Conservation (phyloP, 2,888 invertebrate species). For the Scaptomyza flava region DNA sequence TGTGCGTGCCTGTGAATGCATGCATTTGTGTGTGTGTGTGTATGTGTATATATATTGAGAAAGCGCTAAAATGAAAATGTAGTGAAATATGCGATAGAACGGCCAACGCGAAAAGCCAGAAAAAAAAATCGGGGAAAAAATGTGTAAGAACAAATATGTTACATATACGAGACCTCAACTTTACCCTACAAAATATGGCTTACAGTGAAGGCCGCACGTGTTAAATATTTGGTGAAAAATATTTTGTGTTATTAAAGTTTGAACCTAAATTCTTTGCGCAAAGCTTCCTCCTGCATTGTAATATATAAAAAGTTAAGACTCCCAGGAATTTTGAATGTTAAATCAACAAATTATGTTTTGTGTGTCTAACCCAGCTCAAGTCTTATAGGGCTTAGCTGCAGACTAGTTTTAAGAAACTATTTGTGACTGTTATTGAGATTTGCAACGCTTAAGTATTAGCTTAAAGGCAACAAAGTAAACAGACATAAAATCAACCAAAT, state of each 20-base stretch:
- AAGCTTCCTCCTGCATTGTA: not conserved
- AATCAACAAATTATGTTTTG: too few species aligned
- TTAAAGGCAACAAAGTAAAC: not conserved
- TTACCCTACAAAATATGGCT: constrained; percentile 12
- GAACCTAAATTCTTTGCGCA: not conserved
- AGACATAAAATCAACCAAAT: not conserved
- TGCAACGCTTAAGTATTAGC: too few species aligned
- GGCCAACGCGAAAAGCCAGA: constrained; percentile 15
- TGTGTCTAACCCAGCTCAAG: too few species aligned
- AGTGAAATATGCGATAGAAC: constrained; percentile 67
- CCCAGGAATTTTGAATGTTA: too few species aligned
- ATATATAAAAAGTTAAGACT: too few species aligned
- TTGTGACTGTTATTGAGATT: too few species aligned
- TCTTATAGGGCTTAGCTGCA: too few species aligned
- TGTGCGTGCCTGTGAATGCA: constrained; percentile 30
- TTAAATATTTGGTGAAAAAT: not conserved
- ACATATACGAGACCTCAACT: constrained; percentile 22
- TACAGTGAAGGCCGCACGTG: not conserved
- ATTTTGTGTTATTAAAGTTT: not conserved
- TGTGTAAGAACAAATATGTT: constrained; percentile 11
- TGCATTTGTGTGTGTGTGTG: constrained; percentile 15
- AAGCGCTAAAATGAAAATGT: constrained; percentile 73
- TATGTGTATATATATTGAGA: constrained; percentile 41
- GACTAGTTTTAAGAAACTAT: too few species aligned
- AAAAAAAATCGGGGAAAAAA: not conserved